Evolutionary conservation across 2,113 vertebrate genomes (phyloP).

Genomic region (Thymallus thymallus): DNA sequence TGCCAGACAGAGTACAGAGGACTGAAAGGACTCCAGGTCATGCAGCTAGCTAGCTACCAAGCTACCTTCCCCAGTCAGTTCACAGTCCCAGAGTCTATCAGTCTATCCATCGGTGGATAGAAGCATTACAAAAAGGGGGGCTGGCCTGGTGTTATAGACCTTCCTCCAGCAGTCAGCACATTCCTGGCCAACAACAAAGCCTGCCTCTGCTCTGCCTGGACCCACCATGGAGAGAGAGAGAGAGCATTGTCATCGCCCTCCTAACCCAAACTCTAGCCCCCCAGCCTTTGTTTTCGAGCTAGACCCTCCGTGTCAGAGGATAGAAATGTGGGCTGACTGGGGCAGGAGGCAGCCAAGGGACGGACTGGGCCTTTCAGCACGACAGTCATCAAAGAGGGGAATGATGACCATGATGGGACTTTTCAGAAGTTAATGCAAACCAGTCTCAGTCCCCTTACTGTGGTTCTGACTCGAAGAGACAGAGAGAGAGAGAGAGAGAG

Average conservation of each 20-base stretch:
- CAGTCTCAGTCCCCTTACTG: background rate
- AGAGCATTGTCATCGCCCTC: conserved; percentile 63
- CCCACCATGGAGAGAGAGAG: conserved; percentile 35
- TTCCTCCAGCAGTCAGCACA: conserved; percentile 71
- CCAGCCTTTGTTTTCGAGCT: conserved; percentile 48
- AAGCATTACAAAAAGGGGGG: conserved; percentile 56
- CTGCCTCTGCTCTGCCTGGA: conserved; percentile 59
- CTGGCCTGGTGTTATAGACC: conserved; percentile 58
- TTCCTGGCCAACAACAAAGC: conserved; percentile 74
- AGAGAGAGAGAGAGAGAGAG: background rate
- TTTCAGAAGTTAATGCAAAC: background rate
- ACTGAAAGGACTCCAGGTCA: conserved; percentile 14
- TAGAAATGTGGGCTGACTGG: conserved; percentile 48
- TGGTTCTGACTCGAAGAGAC: conserved; percentile 18
- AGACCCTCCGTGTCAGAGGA: conserved; percentile 44
- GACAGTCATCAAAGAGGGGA: conserved; percentile 44
- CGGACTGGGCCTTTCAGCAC: conserved; percentile 46
- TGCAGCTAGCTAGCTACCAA: conserved; percentile 21
- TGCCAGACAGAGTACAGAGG: background rate
- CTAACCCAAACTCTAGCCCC: conserved; percentile 49
- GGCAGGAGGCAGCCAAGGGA: conserved; percentile 14
- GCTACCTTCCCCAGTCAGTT: background rate
- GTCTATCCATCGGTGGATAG: conserved; percentile 42
- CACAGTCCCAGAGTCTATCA: no score
- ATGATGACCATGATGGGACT: background rate